Base-by-base conservation (phyloP, 2,888 invertebrate species). In the Hipparchia semele region DNA sequence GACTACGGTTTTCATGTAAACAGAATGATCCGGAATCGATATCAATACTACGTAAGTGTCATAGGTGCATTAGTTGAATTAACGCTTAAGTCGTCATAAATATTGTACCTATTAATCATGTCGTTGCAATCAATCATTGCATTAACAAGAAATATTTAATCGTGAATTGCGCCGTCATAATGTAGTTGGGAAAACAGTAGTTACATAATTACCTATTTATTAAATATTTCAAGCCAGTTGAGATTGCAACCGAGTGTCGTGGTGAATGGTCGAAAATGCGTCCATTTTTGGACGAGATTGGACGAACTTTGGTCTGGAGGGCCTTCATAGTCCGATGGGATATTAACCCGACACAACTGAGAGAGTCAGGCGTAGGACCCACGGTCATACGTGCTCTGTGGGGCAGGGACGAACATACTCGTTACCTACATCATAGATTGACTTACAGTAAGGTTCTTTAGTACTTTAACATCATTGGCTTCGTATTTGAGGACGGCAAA, bases 401-500 rank as follows among this genome's bases (percentile, higher is more conserved):
- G 23, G 23, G 23, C 23, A 23, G 23, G 23, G 23, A 23, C 0
- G 23, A 23, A 23, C 23, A 23, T 23, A 23, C 23, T 23, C 23
- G 23, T 23, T 23, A 23, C 23, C 23, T 23, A 23, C 23, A 23
- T 58, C 58, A 58, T 39, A 58, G 9, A 54, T 45, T 1, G 33
- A 71, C 88, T 89, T 86, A 96, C 96, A 90, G 95, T 93, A 45
- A 95, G 92, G 69, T 86, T 92, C 81, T 94, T 94, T 7, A 96
- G 88, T 0, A 82, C 87, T 82, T 95, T 95, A 9, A 96, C 90
- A 62, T 95, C 91, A 9, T 94, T 94, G 7, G 95, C 94, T 84
- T 96, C 96, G 78, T 96, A 96, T 85, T 95, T 95, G 69, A 95
- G 86, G 53, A 89, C 87, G 8, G 95, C 94, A 78, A 92, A 96